Evolutionary conservation across 2,888 invertebrate species (phyloP), one percentile per base, ranked within the genome.

Genomic region (Hirtodrosophila cameraria): DNA sequence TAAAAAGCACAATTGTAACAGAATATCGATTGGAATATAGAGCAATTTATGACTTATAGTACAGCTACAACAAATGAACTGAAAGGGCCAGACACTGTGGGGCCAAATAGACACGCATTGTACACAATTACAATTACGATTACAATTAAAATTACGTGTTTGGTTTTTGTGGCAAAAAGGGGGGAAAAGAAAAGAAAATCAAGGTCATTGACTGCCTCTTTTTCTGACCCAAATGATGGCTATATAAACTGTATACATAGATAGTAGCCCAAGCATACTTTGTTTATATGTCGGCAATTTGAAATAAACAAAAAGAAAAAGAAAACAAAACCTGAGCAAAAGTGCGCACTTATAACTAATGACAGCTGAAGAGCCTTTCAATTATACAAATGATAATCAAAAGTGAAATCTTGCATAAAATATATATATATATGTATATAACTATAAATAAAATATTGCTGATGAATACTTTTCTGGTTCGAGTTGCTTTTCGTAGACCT

Each of bases 201-300:
- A 71, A 63, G 75, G 63, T 55, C 45, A 43, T 6, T n/a, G 49
- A 16, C 11, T 36, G 3, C n/a, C n/a, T n/a, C n/a, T n/a, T 38
- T 31, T 8, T n/a, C 33, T 13, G 27, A 7, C 28, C 35, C 36
- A 46, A 60, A 12, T 39, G 31, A 52, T 48, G 57, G 43, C 38
- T 11, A 39, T 63, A 59, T 69, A 54, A 65, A 54, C 42, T 50
- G 23, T 23, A 23, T 42, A 27, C 45, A 27, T 15, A 49, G 38
- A 8, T 38, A 4, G 39, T 45, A 18, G 27, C 20, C 7, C 42
- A 30, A 45, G n/a, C 52, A 41, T 35, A 43, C 43, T 55, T 69
- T 69, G 71, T 70, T 69, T 66, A 71, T 54, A 48, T 70, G 60
- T 54, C 30, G 49, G 42, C 50, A 41, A 54, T 65, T 64, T 41